A percentile compares a stretch with the other conserved stretches of the same genome.
Evolutionary conservation across 2,888 invertebrate species (phyloP).

Genomic region (Synanthedon myopaeformis): DNA sequence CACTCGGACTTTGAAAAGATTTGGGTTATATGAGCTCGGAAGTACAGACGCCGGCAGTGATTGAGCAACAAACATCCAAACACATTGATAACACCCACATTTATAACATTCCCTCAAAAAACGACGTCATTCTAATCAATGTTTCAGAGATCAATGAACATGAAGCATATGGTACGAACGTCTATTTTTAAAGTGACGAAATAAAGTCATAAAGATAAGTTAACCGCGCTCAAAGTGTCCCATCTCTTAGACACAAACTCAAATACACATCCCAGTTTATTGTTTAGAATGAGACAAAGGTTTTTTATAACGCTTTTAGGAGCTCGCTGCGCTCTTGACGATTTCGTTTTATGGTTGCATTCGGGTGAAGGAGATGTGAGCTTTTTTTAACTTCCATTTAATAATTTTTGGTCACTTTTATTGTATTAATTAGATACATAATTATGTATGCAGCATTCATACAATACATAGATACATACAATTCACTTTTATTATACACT

Average conservation of each 20-base stretch:
- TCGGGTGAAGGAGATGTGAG: not conserved
- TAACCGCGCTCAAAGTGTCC: slow-evolving; percentile 37
- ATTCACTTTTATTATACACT: too few species aligned
- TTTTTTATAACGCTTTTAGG: slow-evolving; percentile 53
- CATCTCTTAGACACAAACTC: slow-evolving; percentile 12
- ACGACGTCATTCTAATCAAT: not conserved
- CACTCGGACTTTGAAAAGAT: too few species aligned
- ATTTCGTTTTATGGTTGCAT: slow-evolving; percentile 12
- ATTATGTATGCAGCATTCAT: too few species aligned
- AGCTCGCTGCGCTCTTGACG: slow-evolving; percentile 18
- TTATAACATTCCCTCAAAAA: too few species aligned
- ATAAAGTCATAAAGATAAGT: slow-evolving; percentile 62
- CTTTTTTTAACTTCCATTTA: not conserved
- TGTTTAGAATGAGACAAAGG: slow-evolving; percentile 56
- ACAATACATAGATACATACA: too few species aligned
- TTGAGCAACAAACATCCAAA: too few species aligned
- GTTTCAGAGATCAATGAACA: slow-evolving; percentile 3
- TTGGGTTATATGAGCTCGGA: too few species aligned
- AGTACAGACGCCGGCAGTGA: too few species aligned
- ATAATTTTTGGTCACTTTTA: not conserved
- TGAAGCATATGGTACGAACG: slow-evolving; percentile 34
- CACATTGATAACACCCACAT: too few species aligned
- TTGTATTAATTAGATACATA: not conserved
- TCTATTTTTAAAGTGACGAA: slow-evolving; percentile 51
- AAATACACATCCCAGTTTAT: slow-evolving; percentile 38